Evolutionary conservation across 2,888 invertebrate genomes (phyloP), one percentile per base, ranked within the genome.

Genomic region (Incurvaria masculella): DNA sequence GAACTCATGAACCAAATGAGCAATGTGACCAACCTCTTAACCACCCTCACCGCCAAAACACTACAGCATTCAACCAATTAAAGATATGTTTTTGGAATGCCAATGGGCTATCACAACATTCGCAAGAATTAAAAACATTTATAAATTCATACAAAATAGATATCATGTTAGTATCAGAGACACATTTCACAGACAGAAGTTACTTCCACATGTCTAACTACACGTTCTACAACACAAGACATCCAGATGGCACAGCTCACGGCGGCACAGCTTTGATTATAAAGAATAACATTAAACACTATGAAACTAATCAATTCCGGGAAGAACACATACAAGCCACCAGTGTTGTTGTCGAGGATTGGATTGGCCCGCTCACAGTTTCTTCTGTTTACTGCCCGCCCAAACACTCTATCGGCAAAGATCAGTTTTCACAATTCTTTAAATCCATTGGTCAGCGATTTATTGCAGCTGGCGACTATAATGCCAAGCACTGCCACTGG

Each of bases 171-270:
- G 49, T 54, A 4, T 53, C 54, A 2, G 56, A 56, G 49, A 57
- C 54, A 6, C 54, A 55, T 38, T 55, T 56, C 17, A 53, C 54
- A 11, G 17, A 21, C 1, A 55, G 50, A 47, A 54, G 45, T 18
- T 47, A 46, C 38, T 42, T 54, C 17, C 47, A 47, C 21, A 48
- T 56, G 16, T 49, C 47, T 6, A 20, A 47, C 53, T 50, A 59
- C 55, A 43, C 49, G 56, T 50, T 64, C 60, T 49, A 64, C 61
- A 40, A 63, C 58, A 56, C 53, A 3, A 55, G 47, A 41, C 55
- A 57, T 42, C 54, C 57, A 11, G 52, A 54, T 45, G 51, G 51
- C 8, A 56, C 50, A 42, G 55, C 54, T 11, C 52, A 54, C 20
- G 54, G 52, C n/a, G 54, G 55, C 2, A 52, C 54, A 4, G 55